Conservation (phyloP, 2,888 invertebrate genomes). For the Osmoderma eremita region DNA sequence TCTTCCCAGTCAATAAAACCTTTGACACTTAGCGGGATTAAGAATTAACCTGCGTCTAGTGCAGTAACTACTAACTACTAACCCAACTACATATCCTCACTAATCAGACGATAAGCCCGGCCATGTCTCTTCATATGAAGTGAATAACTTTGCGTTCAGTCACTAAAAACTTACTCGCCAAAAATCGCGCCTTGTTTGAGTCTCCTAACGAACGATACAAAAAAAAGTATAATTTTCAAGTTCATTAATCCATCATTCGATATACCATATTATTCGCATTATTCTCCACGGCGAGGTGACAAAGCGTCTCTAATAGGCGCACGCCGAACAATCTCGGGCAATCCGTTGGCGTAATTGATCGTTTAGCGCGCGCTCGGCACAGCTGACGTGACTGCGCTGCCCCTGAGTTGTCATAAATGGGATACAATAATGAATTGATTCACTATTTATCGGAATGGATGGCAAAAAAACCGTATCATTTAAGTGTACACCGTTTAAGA, state of each 20-base stretch:
- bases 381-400: not conserved
- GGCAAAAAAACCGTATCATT: not conserved
- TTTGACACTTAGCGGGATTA: too few relatives aligned
- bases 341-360: constrained; percentile 22
- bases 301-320: constrained; percentile 29
- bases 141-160: too few relatives aligned
- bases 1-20: too few relatives aligned
- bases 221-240: constrained; percentile 22
- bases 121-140: too few relatives aligned
- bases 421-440: constrained; percentile 8
- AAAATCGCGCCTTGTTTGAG: not conserved
- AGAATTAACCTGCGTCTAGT: too few relatives aligned
- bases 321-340: constrained; percentile 8
- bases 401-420: not conserved
- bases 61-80: too few relatives aligned
- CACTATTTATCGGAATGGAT: not conserved
- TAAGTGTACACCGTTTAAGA: not conserved
- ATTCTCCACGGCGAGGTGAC: constrained; percentile 33
- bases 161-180: too few relatives aligned
- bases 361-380: not conserved
- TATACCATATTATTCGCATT: constrained; percentile 5
- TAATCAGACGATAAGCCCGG: too few relatives aligned
- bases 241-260: constrained; percentile 26
- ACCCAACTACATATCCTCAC: too few relatives aligned
- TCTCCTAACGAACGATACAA: not conserved